phyloP scores from a whole-genome alignment of 2,113 vertebrate species.

The Caranx melampygus region DNA sequence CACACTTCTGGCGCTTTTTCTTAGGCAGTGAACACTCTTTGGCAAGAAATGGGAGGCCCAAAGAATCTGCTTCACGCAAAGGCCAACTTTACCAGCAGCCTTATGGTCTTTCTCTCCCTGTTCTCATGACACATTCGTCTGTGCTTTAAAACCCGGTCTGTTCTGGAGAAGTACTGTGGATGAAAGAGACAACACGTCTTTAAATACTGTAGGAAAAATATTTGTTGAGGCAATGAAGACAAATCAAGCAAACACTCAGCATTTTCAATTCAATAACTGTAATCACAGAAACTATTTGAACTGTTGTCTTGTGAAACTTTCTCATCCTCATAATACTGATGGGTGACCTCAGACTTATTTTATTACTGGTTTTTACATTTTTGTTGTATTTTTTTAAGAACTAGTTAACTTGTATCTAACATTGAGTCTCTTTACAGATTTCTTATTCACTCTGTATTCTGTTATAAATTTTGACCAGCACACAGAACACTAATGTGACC shows the following conservation, averaged over 20 bases:
- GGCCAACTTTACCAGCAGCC: constrained; percentile 89
- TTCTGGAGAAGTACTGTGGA: constrained; percentile 96
- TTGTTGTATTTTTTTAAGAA: neutral
- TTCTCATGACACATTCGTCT: constrained; percentile 99
- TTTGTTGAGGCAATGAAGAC: neutral
- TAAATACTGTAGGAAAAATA: neutral
- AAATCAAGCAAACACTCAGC: neutral
- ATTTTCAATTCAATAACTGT: neutral
- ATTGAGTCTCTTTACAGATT: neutral
- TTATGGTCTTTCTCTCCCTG: constrained; percentile 92
- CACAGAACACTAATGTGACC: neutral
- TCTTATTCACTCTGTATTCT: neutral
- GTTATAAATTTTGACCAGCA: neutral
- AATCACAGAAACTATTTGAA: neutral
- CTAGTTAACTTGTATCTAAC: neutral
- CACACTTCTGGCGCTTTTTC: constrained; percentile 94
- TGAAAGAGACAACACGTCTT: constrained; percentile 21
- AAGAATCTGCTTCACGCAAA: constrained; percentile 85
- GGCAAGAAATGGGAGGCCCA: constrained; percentile 84
- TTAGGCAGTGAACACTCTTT: constrained; percentile 95
- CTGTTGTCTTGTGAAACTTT: neutral
- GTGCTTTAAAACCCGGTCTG: constrained; percentile 98
- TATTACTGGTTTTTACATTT: neutral
- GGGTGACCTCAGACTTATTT: neutral
- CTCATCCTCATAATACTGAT: neutral